Base-by-base conservation (phyloP, 2,888 invertebrate genomes). In the Torymus tubicola region DNA sequence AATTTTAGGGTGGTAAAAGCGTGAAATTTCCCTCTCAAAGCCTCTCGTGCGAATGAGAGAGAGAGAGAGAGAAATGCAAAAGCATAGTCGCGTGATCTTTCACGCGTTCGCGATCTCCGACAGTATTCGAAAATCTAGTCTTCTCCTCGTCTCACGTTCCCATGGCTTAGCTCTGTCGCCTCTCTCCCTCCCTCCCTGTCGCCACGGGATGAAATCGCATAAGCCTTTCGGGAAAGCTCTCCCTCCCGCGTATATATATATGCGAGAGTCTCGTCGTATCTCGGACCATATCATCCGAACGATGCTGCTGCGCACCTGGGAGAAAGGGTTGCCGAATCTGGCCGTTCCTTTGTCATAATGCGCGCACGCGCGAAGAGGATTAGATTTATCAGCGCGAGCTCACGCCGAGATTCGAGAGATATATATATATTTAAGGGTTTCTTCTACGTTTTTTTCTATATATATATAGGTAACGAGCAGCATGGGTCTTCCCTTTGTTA, bases 11-110 rank as follows among this genome's bases (percentile, higher is more conserved):
- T 72, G 63, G 61, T 72, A 65, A 57, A 76, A n/a, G n/a, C 57
- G 65, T 79, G 73, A 79, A 79, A 79, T 82, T 77, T 79, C 77
- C 79, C 79, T 82, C 76, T 73, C 76, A 55, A 70, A 75, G 64
- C 69, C 73, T 55, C 53, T 31, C 8, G 57, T 5, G 14, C 42
- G 61, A 53, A 12, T 13, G 16, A 42, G 50, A 67, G 73, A 61
- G 24, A 68, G 55, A 55, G 60, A 52, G 64, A 24, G 18, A 65
- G 61, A 73, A 61, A 72, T 58, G 13, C 61, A 67, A 21, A n/a
- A 53, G 18, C 75, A n/a, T 31, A 10, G 69, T 60, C 61, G 53
- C 68, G 16, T 71, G 71, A 68, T 81, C 73, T 73, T 81, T 81
- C 81, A 81, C 81, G 81, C 68, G 73, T 58, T 77, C 77, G 77